Evolutionary conservation across 1,140 invertebrate genomes (phyloP).

Genomic region (Rhagoletis zephyria): DNA sequence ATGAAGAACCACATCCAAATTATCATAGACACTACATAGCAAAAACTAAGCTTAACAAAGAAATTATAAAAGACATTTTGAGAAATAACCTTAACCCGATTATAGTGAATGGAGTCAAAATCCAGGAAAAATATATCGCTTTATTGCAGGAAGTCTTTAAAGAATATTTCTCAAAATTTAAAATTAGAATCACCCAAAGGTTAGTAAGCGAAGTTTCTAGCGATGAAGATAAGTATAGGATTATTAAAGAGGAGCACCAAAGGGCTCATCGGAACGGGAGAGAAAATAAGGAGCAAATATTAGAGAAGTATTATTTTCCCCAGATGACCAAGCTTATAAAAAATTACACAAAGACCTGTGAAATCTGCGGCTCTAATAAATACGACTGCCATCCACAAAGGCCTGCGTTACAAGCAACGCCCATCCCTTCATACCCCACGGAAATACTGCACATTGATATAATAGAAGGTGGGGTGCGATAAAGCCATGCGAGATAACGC

Average conservation of each 20-base stretch:
- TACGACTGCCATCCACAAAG: conserved; percentile 53
- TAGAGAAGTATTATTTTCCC: conserved; percentile 55
- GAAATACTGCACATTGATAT: too few species aligned
- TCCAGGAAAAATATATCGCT: conserved; percentile 11
- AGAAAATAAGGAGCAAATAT: conserved; percentile 55
- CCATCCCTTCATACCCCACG: conserved; percentile 10
- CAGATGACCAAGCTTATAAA: conserved; percentile 46
- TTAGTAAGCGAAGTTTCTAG: too few species aligned
- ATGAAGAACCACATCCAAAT: conserved; percentile 42
- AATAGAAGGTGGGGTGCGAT: too few species aligned
- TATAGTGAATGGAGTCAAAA: conserved; percentile 56
- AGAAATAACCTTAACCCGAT: conserved; percentile 32
- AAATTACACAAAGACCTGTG: conserved; percentile 45
- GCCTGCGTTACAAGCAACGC: conserved; percentile 31
- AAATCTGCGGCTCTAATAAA: conserved; percentile 52
- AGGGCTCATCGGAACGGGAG: conserved; percentile 51
- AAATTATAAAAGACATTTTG: neutral
- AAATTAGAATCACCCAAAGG: conserved; percentile 55
- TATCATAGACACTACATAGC: conserved; percentile 6
- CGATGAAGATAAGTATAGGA: too few species aligned
- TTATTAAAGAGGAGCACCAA: neutral
- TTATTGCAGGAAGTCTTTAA: conserved; percentile 51
- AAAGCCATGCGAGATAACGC: too few species aligned
- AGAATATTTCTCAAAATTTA: conserved; percentile 49
- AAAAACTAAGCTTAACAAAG: neutral